Conservation (phyloP, 2,888 invertebrate species). For the Phortica magna region DNA sequence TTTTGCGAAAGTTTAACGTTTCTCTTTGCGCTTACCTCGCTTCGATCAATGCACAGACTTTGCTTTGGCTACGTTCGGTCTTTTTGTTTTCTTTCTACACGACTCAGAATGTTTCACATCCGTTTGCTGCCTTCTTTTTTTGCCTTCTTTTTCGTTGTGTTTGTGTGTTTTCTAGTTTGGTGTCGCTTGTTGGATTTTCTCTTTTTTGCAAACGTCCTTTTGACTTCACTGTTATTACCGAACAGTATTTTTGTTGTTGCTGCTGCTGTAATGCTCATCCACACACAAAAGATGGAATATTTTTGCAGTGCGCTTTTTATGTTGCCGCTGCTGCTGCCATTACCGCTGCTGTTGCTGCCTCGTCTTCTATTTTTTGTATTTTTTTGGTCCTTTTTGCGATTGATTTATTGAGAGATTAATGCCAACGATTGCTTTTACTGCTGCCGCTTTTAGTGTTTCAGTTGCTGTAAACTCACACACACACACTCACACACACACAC, state of each 20-base stretch:
- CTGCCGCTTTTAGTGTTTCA: slow-evolving; percentile 11
- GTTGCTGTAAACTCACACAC: slow-evolving; percentile 10
- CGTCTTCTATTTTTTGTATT: slow-evolving; percentile 19
- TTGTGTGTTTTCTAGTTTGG: not conserved
- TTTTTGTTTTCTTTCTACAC: not conserved
- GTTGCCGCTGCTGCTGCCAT: slow-evolving; percentile 22
- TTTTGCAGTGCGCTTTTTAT: slow-evolving; percentile 26
- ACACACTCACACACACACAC: slow-evolving; percentile 1
- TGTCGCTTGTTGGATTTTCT: not conserved
- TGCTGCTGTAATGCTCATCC: slow-evolving; percentile 30
- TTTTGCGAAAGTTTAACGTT: not conserved
- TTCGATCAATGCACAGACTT: not conserved
- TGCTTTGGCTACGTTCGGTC: too few species aligned
- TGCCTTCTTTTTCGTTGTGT: not conserved
- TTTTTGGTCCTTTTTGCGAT: slow-evolving; percentile 38
- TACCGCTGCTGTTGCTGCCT: slow-evolving; percentile 10
- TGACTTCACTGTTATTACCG: slow-evolving; percentile 19
- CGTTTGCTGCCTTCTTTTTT: not conserved
- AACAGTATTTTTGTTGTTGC: not conserved
- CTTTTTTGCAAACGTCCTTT: not conserved
- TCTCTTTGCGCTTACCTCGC: not conserved
- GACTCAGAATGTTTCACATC: not conserved
- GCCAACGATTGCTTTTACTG: slow-evolving; percentile 43
- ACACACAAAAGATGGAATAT: slow-evolving; percentile 32
- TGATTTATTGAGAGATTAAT: slow-evolving; percentile 48